Percentiles rank a stretch among this genome's conserved stretches.
Evolutionary conservation across 2,113 vertebrate genomes (phyloP).

Genomic region (Pelecanus crispus): DNA sequence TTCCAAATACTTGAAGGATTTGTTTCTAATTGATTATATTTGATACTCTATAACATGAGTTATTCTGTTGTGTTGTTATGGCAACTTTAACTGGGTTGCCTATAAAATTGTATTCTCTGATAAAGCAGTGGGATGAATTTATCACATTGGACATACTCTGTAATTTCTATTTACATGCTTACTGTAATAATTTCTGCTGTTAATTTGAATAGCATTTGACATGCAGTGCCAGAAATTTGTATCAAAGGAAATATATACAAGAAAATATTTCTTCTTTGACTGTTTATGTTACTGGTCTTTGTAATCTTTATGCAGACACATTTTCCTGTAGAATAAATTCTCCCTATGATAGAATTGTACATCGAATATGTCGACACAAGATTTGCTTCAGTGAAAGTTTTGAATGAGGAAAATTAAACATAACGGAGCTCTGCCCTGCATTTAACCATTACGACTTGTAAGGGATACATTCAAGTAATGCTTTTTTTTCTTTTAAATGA

Average conservation of each 20-base stretch:
- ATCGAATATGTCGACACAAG: background rate
- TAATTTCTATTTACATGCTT: background rate
- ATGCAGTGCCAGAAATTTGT: background rate
- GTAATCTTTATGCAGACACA: background rate
- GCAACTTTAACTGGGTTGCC: background rate
- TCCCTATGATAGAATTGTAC: background rate
- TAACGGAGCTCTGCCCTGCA: background rate
- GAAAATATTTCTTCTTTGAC: background rate
- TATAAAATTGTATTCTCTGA: background rate
- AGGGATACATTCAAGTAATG: background rate
- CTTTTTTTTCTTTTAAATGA: background rate
- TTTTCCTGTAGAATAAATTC: background rate
- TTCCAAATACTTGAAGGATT: background rate
- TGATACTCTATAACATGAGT: background rate
- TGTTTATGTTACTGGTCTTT: background rate
- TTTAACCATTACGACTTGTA: background rate
- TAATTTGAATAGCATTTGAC: background rate
- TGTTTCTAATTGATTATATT: background rate
- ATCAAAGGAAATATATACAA: background rate
- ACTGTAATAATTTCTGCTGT: background rate
- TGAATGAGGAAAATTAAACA: background rate
- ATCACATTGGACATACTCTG: background rate
- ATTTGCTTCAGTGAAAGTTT: background rate
- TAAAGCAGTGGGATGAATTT: background rate
- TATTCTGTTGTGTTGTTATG: background rate